phyloP scores from a whole-genome alignment of 1,140 invertebrate species.

The Lasioglossum baleicum region DNA sequence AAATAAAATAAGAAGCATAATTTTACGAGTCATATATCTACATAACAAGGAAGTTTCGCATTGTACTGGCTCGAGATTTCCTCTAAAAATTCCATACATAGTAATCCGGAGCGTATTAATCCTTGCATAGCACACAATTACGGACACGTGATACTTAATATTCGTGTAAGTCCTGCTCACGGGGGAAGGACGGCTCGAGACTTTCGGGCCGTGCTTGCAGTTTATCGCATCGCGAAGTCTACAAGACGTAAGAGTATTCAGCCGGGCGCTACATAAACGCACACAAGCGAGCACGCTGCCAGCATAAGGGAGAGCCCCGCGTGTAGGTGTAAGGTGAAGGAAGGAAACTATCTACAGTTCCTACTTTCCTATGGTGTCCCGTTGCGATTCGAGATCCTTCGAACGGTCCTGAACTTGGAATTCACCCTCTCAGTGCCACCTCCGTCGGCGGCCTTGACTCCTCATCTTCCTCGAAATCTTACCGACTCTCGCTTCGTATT shows the following conservation, averaged over 20 bases:
- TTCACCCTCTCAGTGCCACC: conserved; percentile 19
- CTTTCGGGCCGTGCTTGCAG: neutral
- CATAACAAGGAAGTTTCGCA: no score
- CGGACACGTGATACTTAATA: neutral
- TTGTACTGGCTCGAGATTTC: no score
- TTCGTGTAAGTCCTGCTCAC: neutral
- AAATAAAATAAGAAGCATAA: no score
- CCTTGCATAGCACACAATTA: neutral
- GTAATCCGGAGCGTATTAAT: neutral
- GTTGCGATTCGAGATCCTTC: conserved; percentile 13
- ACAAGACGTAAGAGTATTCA: conserved; percentile 12
- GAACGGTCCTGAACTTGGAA: conserved; percentile 43
- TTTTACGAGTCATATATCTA: neutral
- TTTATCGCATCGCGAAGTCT: conserved; percentile 25
- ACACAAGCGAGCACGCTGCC: neutral
- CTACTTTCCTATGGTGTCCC: conserved; percentile 33
- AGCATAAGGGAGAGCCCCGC: neutral
- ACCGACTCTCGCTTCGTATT: conserved; percentile 7
- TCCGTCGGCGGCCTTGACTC: conserved; percentile 47
- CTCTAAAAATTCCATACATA: neutral
- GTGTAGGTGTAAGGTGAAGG: neutral
- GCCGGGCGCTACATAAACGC: neutral
- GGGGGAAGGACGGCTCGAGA: neutral
- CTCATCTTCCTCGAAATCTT: conserved; percentile 36
- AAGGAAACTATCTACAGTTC: conserved; percentile 34